These are phyloP conservation scores for Stercorarius parasiticus DNA, from an alignment of 2,113 vertebrate genomes.

Conservation along the genomic window DNA sequence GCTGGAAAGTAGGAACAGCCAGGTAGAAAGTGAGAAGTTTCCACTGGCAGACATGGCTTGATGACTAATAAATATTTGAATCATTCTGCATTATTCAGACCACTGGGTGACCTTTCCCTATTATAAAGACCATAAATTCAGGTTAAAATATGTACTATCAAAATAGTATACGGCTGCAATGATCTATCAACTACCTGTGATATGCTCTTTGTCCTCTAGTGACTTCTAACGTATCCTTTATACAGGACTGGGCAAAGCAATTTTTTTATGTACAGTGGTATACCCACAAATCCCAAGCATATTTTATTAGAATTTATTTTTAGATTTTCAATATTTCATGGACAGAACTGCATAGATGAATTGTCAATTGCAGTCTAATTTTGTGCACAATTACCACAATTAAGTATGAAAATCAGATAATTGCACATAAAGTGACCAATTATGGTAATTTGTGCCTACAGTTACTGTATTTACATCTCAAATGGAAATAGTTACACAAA, in stretches of 20 bases:
- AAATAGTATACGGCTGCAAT: not conserved
- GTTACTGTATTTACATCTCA: not conserved
- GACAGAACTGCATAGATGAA: not conserved
- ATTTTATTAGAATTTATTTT: not conserved
- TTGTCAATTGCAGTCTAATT: not conserved
- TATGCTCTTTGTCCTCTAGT: not conserved
- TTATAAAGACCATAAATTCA: not conserved
- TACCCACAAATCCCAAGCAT: not conserved
- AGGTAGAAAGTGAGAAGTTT: not conserved
- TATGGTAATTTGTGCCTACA: not conserved
- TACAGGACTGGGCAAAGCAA: not conserved
- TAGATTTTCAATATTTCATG: not conserved
- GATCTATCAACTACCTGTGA: not conserved
- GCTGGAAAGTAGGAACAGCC: not conserved
- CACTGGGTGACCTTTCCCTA: not conserved
- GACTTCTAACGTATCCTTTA: not conserved
- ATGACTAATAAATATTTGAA: not conserved
- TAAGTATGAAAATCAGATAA: slow-evolving; percentile 3
- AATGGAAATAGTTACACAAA: not conserved
- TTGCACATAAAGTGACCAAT: not conserved
- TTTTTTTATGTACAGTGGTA: not conserved
- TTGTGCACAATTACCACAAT: not conserved
- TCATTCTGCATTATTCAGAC: not conserved
- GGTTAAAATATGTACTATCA: not conserved
- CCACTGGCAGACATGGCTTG: not conserved